phyloP scores from a whole-genome alignment of 2,797 vertebrate species.

The Melanotaenia trifasciata region DNA sequence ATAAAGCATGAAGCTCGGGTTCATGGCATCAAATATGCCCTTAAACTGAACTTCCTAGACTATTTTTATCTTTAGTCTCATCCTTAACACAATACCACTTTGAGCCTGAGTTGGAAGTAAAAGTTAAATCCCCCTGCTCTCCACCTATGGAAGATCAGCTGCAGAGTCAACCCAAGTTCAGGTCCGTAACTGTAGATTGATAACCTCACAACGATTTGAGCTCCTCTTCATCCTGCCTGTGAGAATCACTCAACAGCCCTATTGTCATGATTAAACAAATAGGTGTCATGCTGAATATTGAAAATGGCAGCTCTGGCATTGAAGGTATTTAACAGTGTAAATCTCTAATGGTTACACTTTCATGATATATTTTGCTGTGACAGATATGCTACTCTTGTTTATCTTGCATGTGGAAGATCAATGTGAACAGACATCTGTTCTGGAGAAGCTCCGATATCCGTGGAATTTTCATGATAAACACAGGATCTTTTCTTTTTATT shows the following conservation, averaged over 20 bases:
- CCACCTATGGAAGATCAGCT: neutral
- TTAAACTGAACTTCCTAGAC: neutral
- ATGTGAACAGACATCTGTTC: neutral
- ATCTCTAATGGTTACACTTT: neutral
- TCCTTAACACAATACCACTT: fast-evolving
- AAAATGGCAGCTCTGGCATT: neutral
- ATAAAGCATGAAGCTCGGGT: too few relatives aligned
- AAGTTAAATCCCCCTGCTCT: neutral
- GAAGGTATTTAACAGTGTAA: conserved; percentile 1
- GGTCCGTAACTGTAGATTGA: conserved; percentile 10
- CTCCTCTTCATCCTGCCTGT: neutral
- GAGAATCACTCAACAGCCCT: neutral
- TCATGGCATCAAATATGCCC: neutral
- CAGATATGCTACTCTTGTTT: neutral
- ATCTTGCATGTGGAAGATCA: neutral
- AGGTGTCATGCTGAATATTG: neutral
- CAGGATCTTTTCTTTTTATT: neutral
- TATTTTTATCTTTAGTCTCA: neutral
- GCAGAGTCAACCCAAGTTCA: conserved; percentile 2
- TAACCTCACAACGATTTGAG: conserved; percentile 5
- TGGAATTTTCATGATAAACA: neutral
- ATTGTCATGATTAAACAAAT: neutral
- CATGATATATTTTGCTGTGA: neutral
- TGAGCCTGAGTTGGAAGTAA: neutral
- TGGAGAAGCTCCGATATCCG: neutral